Conservation (phyloP, 2,888 invertebrate genomes). For the Ellobium chinense region DNA sequence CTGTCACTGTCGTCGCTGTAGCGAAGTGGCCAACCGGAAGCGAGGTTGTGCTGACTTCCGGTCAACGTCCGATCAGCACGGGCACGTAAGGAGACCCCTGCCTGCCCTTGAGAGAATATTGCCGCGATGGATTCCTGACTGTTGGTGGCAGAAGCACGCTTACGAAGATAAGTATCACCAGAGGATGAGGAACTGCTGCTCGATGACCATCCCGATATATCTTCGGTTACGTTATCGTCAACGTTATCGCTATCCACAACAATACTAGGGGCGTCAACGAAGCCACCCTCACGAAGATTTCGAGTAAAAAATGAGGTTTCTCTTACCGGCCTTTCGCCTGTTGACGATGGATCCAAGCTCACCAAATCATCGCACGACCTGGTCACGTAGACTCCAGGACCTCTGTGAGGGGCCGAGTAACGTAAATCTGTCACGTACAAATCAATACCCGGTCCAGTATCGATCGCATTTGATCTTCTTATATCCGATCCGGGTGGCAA, state of each 20-base stretch:
- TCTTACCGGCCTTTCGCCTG: background rate
- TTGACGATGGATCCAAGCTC: too few relatives aligned
- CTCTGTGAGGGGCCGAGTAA: background rate
- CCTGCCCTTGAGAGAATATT: conserved; percentile 25
- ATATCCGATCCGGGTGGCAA: background rate
- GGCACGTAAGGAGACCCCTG: background rate
- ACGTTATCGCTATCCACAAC: background rate
- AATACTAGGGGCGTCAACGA: too few relatives aligned
- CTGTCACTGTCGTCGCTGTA: conserved; percentile 8
- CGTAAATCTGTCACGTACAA: background rate
- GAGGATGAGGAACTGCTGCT: conserved; percentile 2
- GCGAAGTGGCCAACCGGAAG: background rate
- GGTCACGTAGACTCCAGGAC: background rate
- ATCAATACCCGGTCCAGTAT: background rate
- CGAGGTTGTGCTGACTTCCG: conserved; percentile 36
- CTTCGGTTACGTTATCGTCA: background rate
- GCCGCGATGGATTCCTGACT: background rate
- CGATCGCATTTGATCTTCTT: background rate
- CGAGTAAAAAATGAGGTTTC: background rate
- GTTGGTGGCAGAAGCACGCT: background rate
- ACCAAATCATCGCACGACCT: background rate
- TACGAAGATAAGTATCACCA: conserved; percentile 1
- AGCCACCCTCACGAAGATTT: background rate
- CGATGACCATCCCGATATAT: background rate
- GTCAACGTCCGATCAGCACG: conserved; percentile 40